Percentiles rank a stretch among this genome's conserved stretches.
phyloP scores from a whole-genome alignment of 2,113 vertebrate genomes.

The Zosterops borbonicus region DNA sequence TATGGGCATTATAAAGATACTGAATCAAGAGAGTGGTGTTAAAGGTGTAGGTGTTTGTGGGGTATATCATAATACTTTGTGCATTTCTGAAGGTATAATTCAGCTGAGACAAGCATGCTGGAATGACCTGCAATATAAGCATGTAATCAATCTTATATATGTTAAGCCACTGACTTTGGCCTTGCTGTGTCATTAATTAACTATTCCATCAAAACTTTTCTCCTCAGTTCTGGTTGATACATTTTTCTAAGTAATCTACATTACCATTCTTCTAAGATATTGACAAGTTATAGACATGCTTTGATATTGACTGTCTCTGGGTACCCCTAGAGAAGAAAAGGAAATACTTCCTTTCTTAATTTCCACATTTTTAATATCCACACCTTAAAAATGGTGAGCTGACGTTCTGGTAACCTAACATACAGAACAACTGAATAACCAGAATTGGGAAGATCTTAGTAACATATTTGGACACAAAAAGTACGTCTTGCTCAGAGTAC shows the following conservation, averaged over 20 bases:
- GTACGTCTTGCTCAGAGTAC: not conserved
- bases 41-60: not conserved
- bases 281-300: not conserved
- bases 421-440: not conserved
- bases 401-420: not conserved
- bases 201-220: not conserved
- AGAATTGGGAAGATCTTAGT: not conserved
- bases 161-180: not conserved
- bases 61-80: not conserved
- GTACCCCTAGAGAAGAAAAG: not conserved
- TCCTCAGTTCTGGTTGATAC: not conserved
- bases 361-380: not conserved
- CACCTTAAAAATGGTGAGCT: not conserved
- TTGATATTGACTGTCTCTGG: not conserved
- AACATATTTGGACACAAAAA: not conserved
- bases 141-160: not conserved
- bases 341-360: not conserved
- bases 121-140: not conserved
- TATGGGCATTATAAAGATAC: not conserved
- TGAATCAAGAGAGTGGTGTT: not conserved
- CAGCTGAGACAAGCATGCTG: not conserved
- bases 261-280: not conserved
- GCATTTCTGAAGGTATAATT: not conserved
- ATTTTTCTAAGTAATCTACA: not conserved
- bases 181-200: not conserved